A percentile compares a stretch with the other conserved stretches of the same genome.
Conservation (phyloP, 2,797 vertebrate genomes). For the Enteromius trimaculatus region DNA sequence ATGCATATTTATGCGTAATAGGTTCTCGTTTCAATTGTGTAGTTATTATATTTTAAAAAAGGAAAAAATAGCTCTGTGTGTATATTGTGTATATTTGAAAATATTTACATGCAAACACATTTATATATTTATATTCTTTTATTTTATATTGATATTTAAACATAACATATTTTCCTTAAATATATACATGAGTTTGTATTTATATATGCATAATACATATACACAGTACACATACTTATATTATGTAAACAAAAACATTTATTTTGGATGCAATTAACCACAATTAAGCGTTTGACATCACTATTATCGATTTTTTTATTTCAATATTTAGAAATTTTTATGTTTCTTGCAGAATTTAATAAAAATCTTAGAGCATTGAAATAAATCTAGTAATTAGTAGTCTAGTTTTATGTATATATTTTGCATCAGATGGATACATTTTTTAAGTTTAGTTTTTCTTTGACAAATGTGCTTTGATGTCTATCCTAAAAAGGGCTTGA, state of each 20-base stretch:
- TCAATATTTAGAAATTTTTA: too few species aligned
- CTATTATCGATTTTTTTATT: not conserved
- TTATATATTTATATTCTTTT: too few species aligned
- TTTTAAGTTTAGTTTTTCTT: not conserved
- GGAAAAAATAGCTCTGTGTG: not conserved
- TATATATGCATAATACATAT: too few species aligned
- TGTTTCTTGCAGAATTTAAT: not conserved
- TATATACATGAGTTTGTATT: too few species aligned
- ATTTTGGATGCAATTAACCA: too few species aligned
- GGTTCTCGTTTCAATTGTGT: not conserved
- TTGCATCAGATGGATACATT: not conserved
- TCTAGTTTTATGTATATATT: not conserved
- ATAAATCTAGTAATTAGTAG: not conserved
- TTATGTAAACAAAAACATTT: too few species aligned
- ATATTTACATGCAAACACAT: too few species aligned
- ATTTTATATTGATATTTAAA: too few species aligned
- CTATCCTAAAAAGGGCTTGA: not conserved
- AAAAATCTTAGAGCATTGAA: not conserved
- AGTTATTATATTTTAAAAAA: not conserved
- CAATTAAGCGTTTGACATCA: too few species aligned
- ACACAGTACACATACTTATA: too few species aligned
- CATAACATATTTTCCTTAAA: too few species aligned
- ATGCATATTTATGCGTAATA: conserved; percentile 21
- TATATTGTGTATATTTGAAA: too few species aligned
- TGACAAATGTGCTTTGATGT: not conserved